Conservation (phyloP, 2,797 vertebrate genomes). For the Odontamblyopus lacepedii region DNA sequence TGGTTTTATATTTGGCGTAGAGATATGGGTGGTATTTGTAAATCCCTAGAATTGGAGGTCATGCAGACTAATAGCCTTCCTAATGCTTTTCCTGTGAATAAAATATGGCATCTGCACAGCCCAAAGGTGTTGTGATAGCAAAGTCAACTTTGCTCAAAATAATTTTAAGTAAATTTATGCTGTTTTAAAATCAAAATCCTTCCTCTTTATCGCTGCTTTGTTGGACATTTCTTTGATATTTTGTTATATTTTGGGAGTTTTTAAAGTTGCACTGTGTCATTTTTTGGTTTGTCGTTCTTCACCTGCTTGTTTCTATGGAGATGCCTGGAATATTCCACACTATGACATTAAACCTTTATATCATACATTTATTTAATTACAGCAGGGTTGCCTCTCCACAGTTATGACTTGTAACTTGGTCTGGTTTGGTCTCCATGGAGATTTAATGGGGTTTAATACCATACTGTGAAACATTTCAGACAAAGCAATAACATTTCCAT, state of each 20-base stretch:
- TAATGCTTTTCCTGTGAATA: conserved; percentile 72
- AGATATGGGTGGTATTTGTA: conserved; percentile 73
- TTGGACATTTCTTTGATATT: not conserved
- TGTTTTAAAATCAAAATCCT: not conserved
- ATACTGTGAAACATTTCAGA: too few relatives aligned
- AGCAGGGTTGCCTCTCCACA: too few relatives aligned
- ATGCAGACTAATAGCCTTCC: conserved; percentile 73
- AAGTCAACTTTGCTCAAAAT: conserved; percentile 51
- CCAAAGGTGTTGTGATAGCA: conserved; percentile 52
- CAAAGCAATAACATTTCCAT: too few relatives aligned
- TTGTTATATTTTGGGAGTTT: not conserved
- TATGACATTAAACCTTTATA: too few relatives aligned
- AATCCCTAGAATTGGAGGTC: conserved; percentile 74
- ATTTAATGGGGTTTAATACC: too few relatives aligned
- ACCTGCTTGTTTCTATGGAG: too few relatives aligned
- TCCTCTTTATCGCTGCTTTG: not conserved
- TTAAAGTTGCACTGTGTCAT: too few relatives aligned
- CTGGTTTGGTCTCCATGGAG: too few relatives aligned
- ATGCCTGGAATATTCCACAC: too few relatives aligned
- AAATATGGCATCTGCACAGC: conserved; percentile 70
- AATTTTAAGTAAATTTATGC: conserved; percentile 44
- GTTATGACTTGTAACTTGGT: too few relatives aligned
- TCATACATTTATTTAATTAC: too few relatives aligned
- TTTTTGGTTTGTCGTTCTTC: too few relatives aligned
- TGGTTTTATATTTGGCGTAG: conserved; percentile 70